Conservation (phyloP, 2,888 invertebrate genomes). For the Acleris literana region DNA sequence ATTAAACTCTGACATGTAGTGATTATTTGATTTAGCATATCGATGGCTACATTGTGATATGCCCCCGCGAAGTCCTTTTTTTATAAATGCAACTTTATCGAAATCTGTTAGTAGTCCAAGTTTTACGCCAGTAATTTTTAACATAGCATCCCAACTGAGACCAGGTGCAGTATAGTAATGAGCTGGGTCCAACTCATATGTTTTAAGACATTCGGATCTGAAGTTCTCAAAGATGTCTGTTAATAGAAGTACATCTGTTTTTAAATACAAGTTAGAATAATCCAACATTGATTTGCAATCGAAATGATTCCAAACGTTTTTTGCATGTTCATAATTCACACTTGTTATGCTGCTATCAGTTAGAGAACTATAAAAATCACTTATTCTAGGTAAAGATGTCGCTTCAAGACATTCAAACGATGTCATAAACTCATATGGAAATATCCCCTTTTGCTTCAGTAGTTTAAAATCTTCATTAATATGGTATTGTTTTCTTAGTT, state of each 20-base stretch:
- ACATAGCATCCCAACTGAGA: constrained; percentile 10
- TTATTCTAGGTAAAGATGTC: no score
- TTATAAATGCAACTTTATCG: neutral
- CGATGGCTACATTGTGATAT: constrained; percentile 3
- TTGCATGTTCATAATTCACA: constrained; percentile 29
- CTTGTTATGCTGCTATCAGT: constrained; percentile 11
- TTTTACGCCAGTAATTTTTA: neutral
- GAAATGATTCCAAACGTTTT: constrained; percentile 33
- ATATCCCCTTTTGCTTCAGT: constrained; percentile 27
- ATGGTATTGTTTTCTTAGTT: constrained; percentile 6
- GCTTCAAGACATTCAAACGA: no score
- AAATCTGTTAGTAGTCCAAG: constrained; percentile 1
- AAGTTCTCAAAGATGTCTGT: constrained; percentile 38
- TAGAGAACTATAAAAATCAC: constrained; percentile 34
- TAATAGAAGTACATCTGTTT: constrained; percentile 37
- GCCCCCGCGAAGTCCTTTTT: constrained; percentile 2
- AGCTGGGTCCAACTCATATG: constrained; percentile 36
- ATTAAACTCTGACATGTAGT: constrained; percentile 14
- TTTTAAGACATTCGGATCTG: constrained; percentile 22
- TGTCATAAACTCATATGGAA: constrained; percentile 36
- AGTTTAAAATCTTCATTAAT: constrained; percentile 12
- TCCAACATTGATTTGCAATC: constrained; percentile 29
- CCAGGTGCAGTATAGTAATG: constrained; percentile 34
- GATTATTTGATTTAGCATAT: constrained; percentile 6
- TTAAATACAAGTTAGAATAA: constrained; percentile 37